Evolutionary conservation across 2,888 invertebrate genomes (phyloP).

Genomic region (Chalcosyrphus nemorum): DNA sequence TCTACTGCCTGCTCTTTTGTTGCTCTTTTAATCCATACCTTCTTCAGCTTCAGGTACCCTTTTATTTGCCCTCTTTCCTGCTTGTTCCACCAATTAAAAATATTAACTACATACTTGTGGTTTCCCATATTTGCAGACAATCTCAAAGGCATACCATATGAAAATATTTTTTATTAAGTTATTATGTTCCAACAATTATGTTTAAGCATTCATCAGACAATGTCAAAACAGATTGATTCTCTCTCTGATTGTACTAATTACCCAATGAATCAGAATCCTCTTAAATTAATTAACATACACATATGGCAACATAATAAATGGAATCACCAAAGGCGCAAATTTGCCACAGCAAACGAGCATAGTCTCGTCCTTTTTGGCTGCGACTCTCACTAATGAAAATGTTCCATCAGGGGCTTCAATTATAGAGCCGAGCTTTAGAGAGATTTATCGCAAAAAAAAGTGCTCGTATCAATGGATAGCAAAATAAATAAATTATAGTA

Average conservation of each 20-base stretch:
- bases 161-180: not conserved
- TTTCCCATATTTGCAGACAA: not conserved
- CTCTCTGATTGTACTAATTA: conserved; percentile 21
- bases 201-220: conserved; percentile 29
- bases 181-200: not conserved
- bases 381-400: conserved; percentile 40
- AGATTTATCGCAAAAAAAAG: conserved; percentile 9
- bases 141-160: not conserved
- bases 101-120: not conserved
- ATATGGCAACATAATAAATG: conserved; percentile 17
- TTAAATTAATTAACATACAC: conserved; percentile 30
- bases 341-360: no score
- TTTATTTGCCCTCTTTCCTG: no score
- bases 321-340: not conserved
- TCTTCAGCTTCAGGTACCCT: no score
- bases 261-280: conserved; percentile 38
- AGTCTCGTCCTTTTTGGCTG: not conserved
- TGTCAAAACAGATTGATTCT: conserved; percentile 42
- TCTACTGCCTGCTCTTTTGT: no score
- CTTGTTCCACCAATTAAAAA: no score
- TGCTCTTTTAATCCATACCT: no score
- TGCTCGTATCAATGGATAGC: not conserved
- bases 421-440: no score
- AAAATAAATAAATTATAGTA: no score
- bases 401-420: conserved; percentile 50